phyloP scores from a whole-genome alignment of 2,797 vertebrate species.

The Apogon talboti region DNA sequence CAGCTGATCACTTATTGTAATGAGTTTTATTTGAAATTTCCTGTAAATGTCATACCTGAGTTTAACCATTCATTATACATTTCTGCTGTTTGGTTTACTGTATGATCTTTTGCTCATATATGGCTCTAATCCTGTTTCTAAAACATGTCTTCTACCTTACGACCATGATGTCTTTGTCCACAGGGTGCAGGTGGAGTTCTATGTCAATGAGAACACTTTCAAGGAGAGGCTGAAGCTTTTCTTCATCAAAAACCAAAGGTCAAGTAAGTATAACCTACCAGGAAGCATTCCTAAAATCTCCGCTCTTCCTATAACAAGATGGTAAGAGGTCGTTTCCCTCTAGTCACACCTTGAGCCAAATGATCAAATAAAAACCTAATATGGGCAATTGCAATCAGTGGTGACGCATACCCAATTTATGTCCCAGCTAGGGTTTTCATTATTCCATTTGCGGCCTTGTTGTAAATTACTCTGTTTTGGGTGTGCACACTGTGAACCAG shows the following conservation, averaged over 20 bases:
- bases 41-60: no score
- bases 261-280: conserved; percentile 83
- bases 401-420: conserved; percentile 49
- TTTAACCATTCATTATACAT: neutral
- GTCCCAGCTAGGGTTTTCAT: conserved; percentile 26
- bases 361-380: conserved; percentile 32
- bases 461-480: conserved; percentile 16
- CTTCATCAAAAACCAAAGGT: conserved; percentile 92
- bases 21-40: no score
- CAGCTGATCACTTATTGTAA: no score
- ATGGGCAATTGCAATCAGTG: conserved; percentile 23
- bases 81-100: neutral
- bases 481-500: conserved; percentile 11
- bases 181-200: conserved; percentile 90
- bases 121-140: neutral
- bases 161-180: neutral
- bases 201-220: conserved; percentile 90
- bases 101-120: neutral
- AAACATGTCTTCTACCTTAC: neutral
- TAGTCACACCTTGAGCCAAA: conserved; percentile 11
- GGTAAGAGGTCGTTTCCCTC: neutral
- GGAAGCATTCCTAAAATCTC: neutral
- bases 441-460: conserved; percentile 39
- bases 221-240: conserved; percentile 90
- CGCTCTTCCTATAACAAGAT: conserved; percentile 5